Percentiles rank a stretch among this genome's conserved stretches.
Evolutionary conservation across 2,888 invertebrate species (phyloP).

Genomic region (Nephrotoma flavescens): DNA sequence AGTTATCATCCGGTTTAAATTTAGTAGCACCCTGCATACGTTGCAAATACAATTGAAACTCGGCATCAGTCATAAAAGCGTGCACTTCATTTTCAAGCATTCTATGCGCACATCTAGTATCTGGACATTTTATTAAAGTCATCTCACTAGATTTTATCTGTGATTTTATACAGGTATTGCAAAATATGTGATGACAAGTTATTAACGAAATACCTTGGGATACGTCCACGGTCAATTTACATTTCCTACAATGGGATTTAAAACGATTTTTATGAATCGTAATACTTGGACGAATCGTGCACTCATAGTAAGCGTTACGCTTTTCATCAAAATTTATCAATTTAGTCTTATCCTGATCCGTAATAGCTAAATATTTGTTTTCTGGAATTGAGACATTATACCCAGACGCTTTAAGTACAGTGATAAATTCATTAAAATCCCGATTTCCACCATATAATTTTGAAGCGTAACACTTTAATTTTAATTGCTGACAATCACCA

Average conservation of each 20-base stretch:
- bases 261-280: background rate
- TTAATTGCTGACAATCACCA: background rate
- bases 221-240: background rate
- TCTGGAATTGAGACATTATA: background rate
- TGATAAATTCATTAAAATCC: background rate
- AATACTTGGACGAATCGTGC: background rate
- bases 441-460: background rate
- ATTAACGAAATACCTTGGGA: background rate
- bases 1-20: background rate
- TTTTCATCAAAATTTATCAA: background rate
- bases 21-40: background rate
- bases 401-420: background rate
- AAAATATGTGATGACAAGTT: background rate
- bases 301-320: background rate
- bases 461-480: background rate
- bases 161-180: background rate
- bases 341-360: background rate
- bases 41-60: background rate
- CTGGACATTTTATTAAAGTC: background rate
- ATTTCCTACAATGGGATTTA: background rate
- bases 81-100: background rate
- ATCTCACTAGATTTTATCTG: background rate
- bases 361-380: background rate
- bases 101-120: background rate
- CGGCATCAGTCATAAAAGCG: background rate